These are phyloP conservation scores for Drosophila mercatorum DNA, from an alignment of 2,888 invertebrate genomes.

Conservation along the genomic window DNA sequence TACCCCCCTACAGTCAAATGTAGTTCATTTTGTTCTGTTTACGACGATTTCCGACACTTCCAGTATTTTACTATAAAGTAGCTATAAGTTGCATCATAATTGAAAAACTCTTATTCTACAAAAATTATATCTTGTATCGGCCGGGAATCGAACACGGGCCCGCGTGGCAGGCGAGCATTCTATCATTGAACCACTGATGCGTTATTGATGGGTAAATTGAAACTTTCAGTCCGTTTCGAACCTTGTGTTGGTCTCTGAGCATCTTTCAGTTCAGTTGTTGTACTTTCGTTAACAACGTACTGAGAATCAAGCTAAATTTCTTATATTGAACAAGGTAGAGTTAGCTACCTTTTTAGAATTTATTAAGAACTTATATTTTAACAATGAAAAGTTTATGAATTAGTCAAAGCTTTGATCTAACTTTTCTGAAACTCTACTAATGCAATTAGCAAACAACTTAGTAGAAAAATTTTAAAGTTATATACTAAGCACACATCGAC, in stretches of 20 bases:
- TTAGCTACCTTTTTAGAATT: background rate
- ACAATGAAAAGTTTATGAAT: constrained; percentile 3
- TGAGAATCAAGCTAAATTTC: background rate
- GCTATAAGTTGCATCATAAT: too few relatives aligned
- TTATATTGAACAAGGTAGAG: background rate
- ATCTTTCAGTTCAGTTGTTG: background rate
- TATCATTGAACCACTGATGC: constrained; percentile 55
- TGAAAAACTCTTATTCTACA: too few relatives aligned
- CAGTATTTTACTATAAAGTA: background rate
- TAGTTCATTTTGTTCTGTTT: background rate
- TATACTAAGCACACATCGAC: constrained; percentile 22
- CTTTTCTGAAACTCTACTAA: constrained; percentile 11
- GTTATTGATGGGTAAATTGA: rapidly evolving
- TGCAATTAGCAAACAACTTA: constrained; percentile 39
- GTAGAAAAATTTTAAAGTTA: constrained; percentile 5
- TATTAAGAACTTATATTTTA: background rate
- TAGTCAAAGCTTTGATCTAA: constrained; percentile 26
- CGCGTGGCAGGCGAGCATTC: constrained; percentile 75
- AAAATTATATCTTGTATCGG: constrained; percentile 42
- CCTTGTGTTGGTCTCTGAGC: background rate
- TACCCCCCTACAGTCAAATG: background rate
- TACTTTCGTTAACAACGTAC: background rate
- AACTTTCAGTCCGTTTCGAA: background rate
- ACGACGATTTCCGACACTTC: background rate
- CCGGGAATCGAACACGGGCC: constrained; percentile 82